Conservation (phyloP, 2,113 vertebrate genomes). For the Syngnathus floridae region DNA sequence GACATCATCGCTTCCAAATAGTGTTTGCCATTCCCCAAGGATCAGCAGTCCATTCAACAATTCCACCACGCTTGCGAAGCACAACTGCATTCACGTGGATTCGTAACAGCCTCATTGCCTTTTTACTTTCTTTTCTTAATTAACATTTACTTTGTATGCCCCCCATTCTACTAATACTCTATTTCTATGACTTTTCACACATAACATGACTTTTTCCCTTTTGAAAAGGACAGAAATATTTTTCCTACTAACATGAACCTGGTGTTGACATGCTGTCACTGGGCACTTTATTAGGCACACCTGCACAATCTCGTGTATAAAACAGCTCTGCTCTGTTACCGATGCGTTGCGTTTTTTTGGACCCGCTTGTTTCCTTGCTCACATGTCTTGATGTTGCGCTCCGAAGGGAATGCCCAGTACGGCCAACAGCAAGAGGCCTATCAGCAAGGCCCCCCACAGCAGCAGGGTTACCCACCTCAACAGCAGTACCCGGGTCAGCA, state of each 20-base stretch:
- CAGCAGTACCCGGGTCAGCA: conserved; percentile 93
- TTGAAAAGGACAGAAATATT: not conserved
- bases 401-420: conserved; percentile 90
- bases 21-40: not conserved
- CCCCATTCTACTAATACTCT: conserved; percentile 29
- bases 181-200: conserved; percentile 31
- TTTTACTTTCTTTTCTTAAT: conserved; percentile 43
- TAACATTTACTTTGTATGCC: conserved; percentile 50
- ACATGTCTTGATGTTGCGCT: conserved; percentile 29
- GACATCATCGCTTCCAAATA: not conserved
- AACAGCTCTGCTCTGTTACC: not conserved
- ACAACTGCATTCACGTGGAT: not conserved
- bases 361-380: conserved; percentile 9
- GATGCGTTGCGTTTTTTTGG: not conserved
- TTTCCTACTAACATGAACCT: not conserved
- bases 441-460: conserved; percentile 89
- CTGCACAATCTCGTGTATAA: not conserved
- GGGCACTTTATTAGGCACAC: not conserved
- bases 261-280: not conserved
- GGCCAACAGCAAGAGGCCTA: conserved; percentile 94
- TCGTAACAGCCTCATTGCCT: conserved; percentile 4
- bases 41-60: conserved; percentile 1
- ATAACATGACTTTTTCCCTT: conserved; percentile 1
- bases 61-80: conserved; percentile 2
- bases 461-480: conserved; percentile 88